Base-by-base conservation (phyloP, 2,888 invertebrate genomes). In the Neria commutata region DNA sequence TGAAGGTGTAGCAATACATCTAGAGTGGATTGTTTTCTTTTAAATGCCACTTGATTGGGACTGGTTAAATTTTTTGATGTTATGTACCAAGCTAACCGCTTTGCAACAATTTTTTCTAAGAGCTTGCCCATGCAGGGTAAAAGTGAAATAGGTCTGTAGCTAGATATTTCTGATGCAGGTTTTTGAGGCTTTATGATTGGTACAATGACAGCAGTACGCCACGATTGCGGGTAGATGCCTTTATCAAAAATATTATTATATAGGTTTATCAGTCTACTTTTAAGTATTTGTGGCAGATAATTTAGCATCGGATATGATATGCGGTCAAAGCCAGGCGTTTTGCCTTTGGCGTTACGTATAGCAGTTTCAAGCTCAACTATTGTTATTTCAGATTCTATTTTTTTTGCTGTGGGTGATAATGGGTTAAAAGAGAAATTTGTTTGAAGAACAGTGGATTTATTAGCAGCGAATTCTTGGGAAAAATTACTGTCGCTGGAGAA, bases 91-190 rank as follows among this genome's bases (percentile, higher is more conserved):
- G 34, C n/a, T 10, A 57, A 11, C 16, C 52, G 14, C 26, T 46
- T 52, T 14, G 57, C 42, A 34, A 57, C 45, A 1, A 52, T 46
- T 34, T 57, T 57, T 52, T 57, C 53, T 1, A 57, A 16, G 3
- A 57, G 17, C 47, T 57, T 57, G n/a, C 52, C 34, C 14, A 52
- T 45, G 23, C 52, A 57, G 17, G 57, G 47, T 19, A 57, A 26
- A 3, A 57, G 25, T 1, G 57, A 57, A n/a, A 57, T 52, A n/a
- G 47, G 34, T 21, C 52, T 29, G 24, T 52, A 52, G 8, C 37
- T 19, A 4, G 8, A 14, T 19, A 52, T 14, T 52, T 37, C 52
- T 14, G 24, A 19, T 3, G 21, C 17, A 17, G 11, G 11, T 14
- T 52, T 37, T 17, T 51, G 17, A 21, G 34, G 51, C 40, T 51